Conservation (phyloP, 2,797 vertebrate genomes). For the Gallirallus australis region DNA sequence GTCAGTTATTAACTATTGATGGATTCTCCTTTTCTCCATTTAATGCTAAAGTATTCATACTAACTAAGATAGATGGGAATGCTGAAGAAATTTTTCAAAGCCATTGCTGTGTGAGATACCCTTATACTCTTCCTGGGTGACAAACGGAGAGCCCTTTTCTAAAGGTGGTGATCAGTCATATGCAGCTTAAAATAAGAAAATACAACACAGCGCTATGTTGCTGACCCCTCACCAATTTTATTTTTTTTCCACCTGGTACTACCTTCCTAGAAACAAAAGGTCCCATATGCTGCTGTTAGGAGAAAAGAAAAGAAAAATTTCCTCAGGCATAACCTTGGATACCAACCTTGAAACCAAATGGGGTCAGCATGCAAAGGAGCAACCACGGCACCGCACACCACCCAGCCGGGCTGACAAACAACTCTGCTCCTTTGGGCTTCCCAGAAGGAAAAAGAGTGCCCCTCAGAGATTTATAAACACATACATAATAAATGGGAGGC, state of each 20-base stretch:
- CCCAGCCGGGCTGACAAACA: slow-evolving; percentile 79
- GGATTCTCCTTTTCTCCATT: slow-evolving; percentile 82
- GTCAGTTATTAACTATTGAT: slow-evolving; percentile 86
- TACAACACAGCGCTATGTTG: not conserved
- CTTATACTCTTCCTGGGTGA: slow-evolving; percentile 61
- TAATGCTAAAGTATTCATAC: slow-evolving; percentile 83
- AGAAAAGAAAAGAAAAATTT: slow-evolving; percentile 63
- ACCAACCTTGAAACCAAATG: slow-evolving; percentile 73
- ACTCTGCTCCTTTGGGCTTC: slow-evolving; percentile 73
- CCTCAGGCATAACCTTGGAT: slow-evolving; percentile 75
- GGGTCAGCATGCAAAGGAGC: slow-evolving; percentile 64
- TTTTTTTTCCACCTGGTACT: not conserved
- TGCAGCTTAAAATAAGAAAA: slow-evolving; percentile 23
- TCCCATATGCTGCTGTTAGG: not conserved
- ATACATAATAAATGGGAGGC: slow-evolving; percentile 93
- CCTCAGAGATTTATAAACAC: slow-evolving; percentile 98
- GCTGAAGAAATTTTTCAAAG: slow-evolving; percentile 76
- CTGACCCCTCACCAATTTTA: not conserved
- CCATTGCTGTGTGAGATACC: slow-evolving; percentile 64
- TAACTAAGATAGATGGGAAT: slow-evolving; percentile 81
- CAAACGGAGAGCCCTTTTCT: slow-evolving; percentile 60
- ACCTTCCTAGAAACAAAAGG: slow-evolving; percentile 39
- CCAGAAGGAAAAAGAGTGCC: slow-evolving; percentile 84
- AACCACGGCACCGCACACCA: not conserved
- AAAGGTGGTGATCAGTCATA: slow-evolving; percentile 71